phyloP scores from a whole-genome alignment of 2,797 vertebrate genomes.

The Periophthalmus magnuspinnatus region DNA sequence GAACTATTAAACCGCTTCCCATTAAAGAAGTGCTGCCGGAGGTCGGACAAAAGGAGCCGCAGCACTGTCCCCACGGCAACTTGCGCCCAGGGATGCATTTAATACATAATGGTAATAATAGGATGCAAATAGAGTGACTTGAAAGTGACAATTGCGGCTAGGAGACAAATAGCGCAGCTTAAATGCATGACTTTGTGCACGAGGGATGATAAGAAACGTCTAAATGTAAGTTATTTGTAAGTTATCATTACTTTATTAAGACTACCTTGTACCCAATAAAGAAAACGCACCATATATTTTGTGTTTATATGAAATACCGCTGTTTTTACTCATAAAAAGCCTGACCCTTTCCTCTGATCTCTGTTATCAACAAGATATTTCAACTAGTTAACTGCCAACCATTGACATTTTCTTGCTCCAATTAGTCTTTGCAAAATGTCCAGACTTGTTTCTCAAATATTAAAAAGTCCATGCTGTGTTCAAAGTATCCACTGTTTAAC shows the following conservation, averaged over 20 bases:
- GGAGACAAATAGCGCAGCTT: constrained; percentile 24
- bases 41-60: constrained; percentile 55
- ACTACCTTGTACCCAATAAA: neutral
- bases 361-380: neutral
- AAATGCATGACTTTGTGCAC: constrained; percentile 32
- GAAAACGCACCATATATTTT: no score
- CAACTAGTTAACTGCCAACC: neutral
- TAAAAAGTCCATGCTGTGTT: neutral
- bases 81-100: constrained; percentile 60
- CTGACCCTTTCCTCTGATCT: neutral
- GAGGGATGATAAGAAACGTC: constrained; percentile 11
- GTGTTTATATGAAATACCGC: neutral
- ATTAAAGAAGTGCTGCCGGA: constrained; percentile 59
- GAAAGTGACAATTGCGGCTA: constrained; percentile 31
- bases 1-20: constrained; percentile 66
- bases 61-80: constrained; percentile 47
- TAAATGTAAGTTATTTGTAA: constrained; percentile 13
- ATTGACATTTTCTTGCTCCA: no score
- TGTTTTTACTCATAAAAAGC: neutral
- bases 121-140: constrained; percentile 40
- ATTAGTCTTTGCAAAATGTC: no score
- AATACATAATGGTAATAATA: constrained; percentile 48
- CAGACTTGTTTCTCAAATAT: no score
- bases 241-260: neutral
- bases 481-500: no score